phyloP scores from a whole-genome alignment of 2,113 vertebrate genomes.

The Halcyon malimbica region DNA sequence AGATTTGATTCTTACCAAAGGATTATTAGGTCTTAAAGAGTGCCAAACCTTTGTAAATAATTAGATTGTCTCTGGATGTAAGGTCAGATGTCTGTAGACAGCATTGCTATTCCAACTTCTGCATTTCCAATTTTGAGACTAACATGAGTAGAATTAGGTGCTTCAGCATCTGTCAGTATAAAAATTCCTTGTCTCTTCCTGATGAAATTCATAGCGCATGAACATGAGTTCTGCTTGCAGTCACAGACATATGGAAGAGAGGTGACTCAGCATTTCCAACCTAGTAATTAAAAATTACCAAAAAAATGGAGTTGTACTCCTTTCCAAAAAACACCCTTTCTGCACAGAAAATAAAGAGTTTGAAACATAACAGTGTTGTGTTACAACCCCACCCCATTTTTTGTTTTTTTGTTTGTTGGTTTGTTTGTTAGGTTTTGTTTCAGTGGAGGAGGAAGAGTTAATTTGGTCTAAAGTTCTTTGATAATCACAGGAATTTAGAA shows the following conservation, averaged over 20 bases:
- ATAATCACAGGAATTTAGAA: background rate
- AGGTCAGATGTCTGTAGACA: background rate
- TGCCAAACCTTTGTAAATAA: background rate
- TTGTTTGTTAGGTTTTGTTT: background rate
- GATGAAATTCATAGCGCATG: background rate
- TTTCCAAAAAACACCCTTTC: background rate
- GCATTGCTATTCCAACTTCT: background rate
- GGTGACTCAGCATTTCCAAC: background rate
- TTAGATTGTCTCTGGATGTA: background rate
- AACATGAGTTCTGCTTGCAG: background rate
- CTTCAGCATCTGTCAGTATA: background rate
- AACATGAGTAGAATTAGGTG: background rate
- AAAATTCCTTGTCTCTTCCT: background rate
- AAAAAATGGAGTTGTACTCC: background rate
- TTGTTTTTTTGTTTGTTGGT: background rate
- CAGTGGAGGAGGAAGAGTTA: background rate
- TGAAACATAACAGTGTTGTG: background rate
- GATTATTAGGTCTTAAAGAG: background rate
- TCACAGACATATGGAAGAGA: background rate
- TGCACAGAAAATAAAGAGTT: background rate
- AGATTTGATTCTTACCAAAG: background rate
- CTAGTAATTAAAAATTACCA: background rate
- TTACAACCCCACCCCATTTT: fast-evolving
- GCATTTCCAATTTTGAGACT: background rate
- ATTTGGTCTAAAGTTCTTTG: background rate